Percentiles rank a stretch among this genome's conserved stretches.
Evolutionary conservation across 2,888 invertebrate genomes (phyloP).

Genomic region (Cryptocheilus praepositus): DNA sequence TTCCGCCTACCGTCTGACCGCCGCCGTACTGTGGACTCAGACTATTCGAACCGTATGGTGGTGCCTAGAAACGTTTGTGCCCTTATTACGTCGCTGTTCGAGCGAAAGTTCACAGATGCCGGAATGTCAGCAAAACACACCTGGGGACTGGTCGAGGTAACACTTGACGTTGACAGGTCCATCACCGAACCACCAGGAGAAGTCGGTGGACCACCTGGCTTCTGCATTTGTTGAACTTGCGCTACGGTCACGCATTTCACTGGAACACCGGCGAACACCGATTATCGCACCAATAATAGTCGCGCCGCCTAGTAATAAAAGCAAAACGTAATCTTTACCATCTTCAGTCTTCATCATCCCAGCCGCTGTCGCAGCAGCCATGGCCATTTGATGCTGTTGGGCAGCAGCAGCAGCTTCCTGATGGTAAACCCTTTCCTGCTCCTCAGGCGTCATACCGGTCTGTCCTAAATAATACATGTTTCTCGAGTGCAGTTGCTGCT

Average conservation of each 20-base stretch:
- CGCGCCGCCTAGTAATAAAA: background rate
- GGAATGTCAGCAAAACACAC: conserved; percentile 70
- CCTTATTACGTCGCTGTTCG: background rate
- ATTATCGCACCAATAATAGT: no score
- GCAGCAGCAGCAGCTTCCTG: conserved; percentile 76
- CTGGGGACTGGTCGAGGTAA: conserved; percentile 89
- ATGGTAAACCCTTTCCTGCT: conserved; percentile 79
- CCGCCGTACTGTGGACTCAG: conserved; percentile 82
- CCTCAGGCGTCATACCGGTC: conserved; percentile 78
- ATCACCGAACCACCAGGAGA: conserved; percentile 88
- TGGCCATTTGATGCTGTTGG: conserved; percentile 77
- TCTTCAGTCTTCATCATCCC: conserved; percentile 83
- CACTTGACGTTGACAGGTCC: conserved; percentile 91
- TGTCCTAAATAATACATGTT: conserved; percentile 80
- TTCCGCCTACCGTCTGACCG: conserved; percentile 84
- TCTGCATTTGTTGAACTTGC: conserved; percentile 80
- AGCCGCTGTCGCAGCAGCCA: conserved; percentile 78
- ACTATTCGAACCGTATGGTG: conserved; percentile 80
- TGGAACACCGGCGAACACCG: conserved; percentile 62
- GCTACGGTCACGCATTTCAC: conserved; percentile 89
- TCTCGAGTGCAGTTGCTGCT: conserved; percentile 76
- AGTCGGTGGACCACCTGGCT: conserved; percentile 80
- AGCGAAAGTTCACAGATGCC: background rate
- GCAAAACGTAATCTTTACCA: conserved; percentile 50
- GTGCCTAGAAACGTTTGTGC: conserved; percentile 77